Base-by-base conservation (phyloP, 2,888 invertebrate genomes). In the Eupithecia pulchellata region DNA sequence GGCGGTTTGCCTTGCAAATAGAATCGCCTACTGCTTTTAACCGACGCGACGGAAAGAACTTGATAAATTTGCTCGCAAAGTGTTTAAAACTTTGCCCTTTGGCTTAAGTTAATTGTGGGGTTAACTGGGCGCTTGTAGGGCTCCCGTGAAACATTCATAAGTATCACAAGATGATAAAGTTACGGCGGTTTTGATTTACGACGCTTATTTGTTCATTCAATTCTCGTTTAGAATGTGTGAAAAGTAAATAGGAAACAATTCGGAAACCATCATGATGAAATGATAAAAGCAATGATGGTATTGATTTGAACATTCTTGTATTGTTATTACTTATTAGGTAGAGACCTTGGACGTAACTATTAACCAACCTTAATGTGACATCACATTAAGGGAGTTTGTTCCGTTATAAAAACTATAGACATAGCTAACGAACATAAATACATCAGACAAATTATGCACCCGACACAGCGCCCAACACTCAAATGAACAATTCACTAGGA, bases 31-130 rank as follows among this genome's bases (percentile, higher is more conserved):
- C 34, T 61, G 34, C 61, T 61, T 60, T 64, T 64, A 69, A 67
- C 66, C 69, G 39, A 63, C 65, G 34, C 34, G 17, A 39, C 42
- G 42, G 42, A 47, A 60, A 69, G 61, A 70, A 66, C 70, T 66
- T 64, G 72, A 69, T 69, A 67, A 71, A 69, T 69, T 69, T 64
- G 39, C 60, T 72, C 55, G 47, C 60, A 39, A 69, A 66, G 60
- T 64, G 64, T 69, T 72, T 69, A 39, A 67, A 72, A 72, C 68
- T 72, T 72, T 52, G 72, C 27, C 69, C 64, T 65, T 67, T 60
- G 20, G 66, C 52, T 62, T 47, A 64, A 61, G 60, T 67, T 72
- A 69, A 69, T 72, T 72, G 67, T 69, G 64, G 61, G 60, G 61
- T 69, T 61, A 36, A 67, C 67, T 72, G 68, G 52, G 66, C 63